phyloP scores from a whole-genome alignment of 2,797 vertebrate species.

The Epinephelus awoara region DNA sequence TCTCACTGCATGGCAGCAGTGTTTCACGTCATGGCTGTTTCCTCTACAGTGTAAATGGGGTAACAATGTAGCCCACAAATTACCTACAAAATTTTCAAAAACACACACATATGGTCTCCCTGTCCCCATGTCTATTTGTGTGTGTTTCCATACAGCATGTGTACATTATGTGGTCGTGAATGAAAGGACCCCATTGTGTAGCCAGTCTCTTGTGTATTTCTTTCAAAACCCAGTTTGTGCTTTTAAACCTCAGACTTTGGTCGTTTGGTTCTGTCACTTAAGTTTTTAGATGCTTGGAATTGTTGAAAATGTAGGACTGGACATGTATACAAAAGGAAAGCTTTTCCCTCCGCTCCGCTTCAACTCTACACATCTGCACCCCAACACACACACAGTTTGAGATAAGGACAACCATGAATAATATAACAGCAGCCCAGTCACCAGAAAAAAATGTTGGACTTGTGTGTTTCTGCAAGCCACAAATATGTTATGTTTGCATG shows the following conservation, averaged over 20 bases:
- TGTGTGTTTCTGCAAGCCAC: too few species aligned
- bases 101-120: not conserved
- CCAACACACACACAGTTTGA: too few species aligned
- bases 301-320: not conserved
- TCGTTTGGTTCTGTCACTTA: too few species aligned
- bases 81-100: not conserved
- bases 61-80: not conserved
- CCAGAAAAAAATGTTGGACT: too few species aligned
- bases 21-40: too few species aligned
- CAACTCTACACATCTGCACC: too few species aligned
- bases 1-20: not conserved
- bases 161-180: not conserved
- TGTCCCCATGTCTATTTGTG: not conserved
- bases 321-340: not conserved
- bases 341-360: not conserved
- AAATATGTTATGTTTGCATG: too few species aligned
- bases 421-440: too few species aligned
- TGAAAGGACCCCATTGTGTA: not conserved
- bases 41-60: not conserved
- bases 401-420: too few species aligned
- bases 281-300: not conserved
- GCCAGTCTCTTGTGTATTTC: not conserved
- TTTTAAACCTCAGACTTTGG: not conserved
- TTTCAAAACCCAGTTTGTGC: not conserved
- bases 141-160: not conserved